phyloP scores from a whole-genome alignment of 35 echinoderm and acorn worm genomes.

The Strongylocentrotus purpuratus region DNA sequence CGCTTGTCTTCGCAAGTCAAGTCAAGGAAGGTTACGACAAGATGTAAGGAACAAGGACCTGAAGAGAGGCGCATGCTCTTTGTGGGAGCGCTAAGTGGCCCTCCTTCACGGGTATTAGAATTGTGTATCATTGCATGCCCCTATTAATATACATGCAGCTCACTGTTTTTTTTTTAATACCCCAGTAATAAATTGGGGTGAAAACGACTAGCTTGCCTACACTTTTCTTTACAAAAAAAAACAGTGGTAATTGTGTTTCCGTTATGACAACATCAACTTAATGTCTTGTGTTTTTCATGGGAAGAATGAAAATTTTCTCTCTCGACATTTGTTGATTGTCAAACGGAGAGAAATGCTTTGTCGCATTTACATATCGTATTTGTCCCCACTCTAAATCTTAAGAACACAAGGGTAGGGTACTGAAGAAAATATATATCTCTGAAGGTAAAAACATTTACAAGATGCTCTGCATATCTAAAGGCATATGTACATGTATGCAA shows the following conservation, averaged over 20 bases:
- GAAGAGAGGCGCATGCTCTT: not conserved
- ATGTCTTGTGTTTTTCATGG: not conserved
- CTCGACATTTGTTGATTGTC: not conserved
- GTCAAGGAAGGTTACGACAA: not conserved
- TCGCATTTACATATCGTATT: not conserved
- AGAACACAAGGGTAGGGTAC: not conserved
- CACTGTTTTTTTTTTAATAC: not conserved
- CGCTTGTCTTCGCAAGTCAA: not conserved
- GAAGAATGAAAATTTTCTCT: not conserved
- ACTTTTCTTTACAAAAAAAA: not conserved
- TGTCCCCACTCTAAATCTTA: not conserved
- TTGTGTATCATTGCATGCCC: not conserved
- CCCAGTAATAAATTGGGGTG: not conserved
- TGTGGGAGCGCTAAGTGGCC: not conserved
- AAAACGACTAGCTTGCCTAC: not conserved
- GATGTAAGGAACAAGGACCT: not conserved
- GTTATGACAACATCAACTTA: too few species aligned
- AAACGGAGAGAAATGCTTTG: not conserved
- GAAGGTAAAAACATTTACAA: not conserved
- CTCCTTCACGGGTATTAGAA: too few species aligned
- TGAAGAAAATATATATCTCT: slow-evolving; percentile 6
- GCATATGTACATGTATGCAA: not conserved
- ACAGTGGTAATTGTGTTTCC: not conserved
- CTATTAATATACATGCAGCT: not conserved
- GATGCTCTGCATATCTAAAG: not conserved